Evolutionary conservation across 2,888 invertebrate species (phyloP).

Genomic region (Conchocele bisecta): DNA sequence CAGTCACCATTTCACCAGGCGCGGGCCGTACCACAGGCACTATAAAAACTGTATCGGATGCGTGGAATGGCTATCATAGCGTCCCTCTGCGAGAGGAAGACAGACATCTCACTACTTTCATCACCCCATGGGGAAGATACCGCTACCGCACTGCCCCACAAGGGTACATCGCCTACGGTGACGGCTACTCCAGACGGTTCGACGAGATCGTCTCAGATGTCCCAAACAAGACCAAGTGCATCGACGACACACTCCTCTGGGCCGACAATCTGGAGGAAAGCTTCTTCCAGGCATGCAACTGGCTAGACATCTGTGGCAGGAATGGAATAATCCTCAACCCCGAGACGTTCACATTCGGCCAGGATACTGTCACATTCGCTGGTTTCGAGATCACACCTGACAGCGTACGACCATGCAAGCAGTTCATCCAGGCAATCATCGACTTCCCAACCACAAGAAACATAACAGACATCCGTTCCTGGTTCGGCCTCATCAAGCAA

Average conservation of each 20-base stretch:
- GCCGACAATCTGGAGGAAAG: slow-evolving; percentile 35
- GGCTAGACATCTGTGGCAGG: slow-evolving; percentile 59
- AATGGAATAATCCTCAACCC: slow-evolving; percentile 61
- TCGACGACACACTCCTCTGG: slow-evolving; percentile 58
- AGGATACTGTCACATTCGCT: slow-evolving; percentile 47
- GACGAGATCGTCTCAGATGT: slow-evolving; percentile 57
- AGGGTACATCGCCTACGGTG: slow-evolving; percentile 52
- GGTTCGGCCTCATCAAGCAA: slow-evolving; percentile 68
- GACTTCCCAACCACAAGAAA: slow-evolving; percentile 59
- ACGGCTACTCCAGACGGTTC: slow-evolving; percentile 48
- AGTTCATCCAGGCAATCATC: slow-evolving; percentile 50
- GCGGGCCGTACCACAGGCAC: slow-evolving; percentile 38
- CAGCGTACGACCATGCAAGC: slow-evolving; percentile 54
- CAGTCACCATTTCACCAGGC: slow-evolving; percentile 61
- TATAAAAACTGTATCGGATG: slow-evolving; percentile 47
- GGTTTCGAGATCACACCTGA: slow-evolving; percentile 42
- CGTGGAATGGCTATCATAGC: too few species aligned
- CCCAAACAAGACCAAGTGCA: slow-evolving; percentile 58
- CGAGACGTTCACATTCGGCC: slow-evolving; percentile 53
- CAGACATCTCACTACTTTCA: slow-evolving; percentile 49
- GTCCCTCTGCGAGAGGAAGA: slow-evolving; percentile 38
- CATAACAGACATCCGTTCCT: slow-evolving; percentile 61
- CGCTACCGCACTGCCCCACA: slow-evolving; percentile 49
- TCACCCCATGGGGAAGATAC: slow-evolving; percentile 58
- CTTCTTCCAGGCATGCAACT: slow-evolving; percentile 57